Conservation (phyloP, 2,888 invertebrate species). For the Brenthis daphne region DNA sequence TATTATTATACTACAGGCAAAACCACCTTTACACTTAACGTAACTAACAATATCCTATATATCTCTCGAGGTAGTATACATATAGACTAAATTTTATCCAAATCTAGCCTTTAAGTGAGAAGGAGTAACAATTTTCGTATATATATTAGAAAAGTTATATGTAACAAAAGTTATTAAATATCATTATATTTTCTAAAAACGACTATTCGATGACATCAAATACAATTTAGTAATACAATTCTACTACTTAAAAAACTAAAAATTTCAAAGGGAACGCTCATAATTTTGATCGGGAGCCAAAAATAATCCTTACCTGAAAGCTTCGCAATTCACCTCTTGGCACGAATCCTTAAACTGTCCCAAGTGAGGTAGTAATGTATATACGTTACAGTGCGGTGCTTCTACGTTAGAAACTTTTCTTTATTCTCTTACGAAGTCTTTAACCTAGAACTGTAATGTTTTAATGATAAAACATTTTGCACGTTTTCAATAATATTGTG, state of each 20-base stretch:
- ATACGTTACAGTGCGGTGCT: constrained; percentile 35
- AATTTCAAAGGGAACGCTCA: constrained; percentile 48
- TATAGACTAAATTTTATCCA: too few species aligned
- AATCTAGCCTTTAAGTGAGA: too few species aligned
- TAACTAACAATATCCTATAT: too few species aligned
- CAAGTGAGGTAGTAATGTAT: constrained; percentile 41
- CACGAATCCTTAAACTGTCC: constrained; percentile 46
- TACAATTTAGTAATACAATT: constrained; percentile 43
- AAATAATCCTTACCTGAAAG: constrained; percentile 51
- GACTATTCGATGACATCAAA: neutral
- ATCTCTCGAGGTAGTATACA: too few species aligned
- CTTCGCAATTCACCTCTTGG: constrained; percentile 47
- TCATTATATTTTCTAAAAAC: too few species aligned
- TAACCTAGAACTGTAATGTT: neutral
- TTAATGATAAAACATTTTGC: neutral
- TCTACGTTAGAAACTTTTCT: constrained; percentile 13
- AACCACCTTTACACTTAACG: too few species aligned
- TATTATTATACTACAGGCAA: too few species aligned
- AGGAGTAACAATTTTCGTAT: too few species aligned
- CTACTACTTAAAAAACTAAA: constrained; percentile 45
- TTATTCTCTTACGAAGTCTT: constrained; percentile 13
- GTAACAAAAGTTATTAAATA: too few species aligned
- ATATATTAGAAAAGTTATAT: too few species aligned
- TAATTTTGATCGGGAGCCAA: constrained; percentile 51
- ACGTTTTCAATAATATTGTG: neutral